phyloP scores from a whole-genome alignment of 2,888 invertebrate species.

The Carterocephalus palaemon region DNA sequence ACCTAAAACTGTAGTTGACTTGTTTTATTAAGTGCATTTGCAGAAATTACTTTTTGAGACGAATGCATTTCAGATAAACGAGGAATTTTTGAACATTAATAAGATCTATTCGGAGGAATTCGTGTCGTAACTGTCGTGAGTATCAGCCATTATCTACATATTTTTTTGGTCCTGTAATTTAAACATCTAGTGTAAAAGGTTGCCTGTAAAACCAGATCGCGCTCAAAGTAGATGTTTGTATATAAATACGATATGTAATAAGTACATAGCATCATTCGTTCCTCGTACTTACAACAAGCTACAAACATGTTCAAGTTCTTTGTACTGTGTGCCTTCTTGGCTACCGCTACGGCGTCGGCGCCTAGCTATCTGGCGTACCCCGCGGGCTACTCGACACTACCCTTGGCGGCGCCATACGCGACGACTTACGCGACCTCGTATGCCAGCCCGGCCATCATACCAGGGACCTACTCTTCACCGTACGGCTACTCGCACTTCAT shows the following conservation, averaged over 20 bases:
- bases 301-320: constrained; percentile 72
- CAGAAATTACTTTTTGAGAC: too few species aligned
- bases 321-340: constrained; percentile 79
- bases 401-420: constrained; percentile 49
- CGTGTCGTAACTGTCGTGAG: too few species aligned
- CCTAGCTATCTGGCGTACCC: constrained; percentile 34
- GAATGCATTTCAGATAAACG: too few species aligned
- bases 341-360: constrained; percentile 72
- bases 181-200: too few species aligned
- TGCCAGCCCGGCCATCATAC: constrained; percentile 57
- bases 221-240: constrained; percentile 17
- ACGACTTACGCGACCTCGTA: constrained; percentile 49
- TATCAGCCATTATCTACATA: too few species aligned
- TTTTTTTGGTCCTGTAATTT: too few species aligned
- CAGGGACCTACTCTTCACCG: constrained; percentile 46
- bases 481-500: constrained; percentile 50
- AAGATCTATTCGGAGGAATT: too few species aligned
- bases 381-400: constrained; percentile 39
- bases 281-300: constrained; percentile 53
- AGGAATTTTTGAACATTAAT: too few species aligned
- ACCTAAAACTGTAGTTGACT: too few species aligned
- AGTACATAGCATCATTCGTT: constrained; percentile 53
- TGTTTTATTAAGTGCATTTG: too few species aligned
- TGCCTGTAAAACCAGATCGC: constrained; percentile 24
- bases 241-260: constrained; percentile 32